Evolutionary conservation across 2,797 vertebrate species (phyloP).

Genomic region (Craterocephalus amniculus): DNA sequence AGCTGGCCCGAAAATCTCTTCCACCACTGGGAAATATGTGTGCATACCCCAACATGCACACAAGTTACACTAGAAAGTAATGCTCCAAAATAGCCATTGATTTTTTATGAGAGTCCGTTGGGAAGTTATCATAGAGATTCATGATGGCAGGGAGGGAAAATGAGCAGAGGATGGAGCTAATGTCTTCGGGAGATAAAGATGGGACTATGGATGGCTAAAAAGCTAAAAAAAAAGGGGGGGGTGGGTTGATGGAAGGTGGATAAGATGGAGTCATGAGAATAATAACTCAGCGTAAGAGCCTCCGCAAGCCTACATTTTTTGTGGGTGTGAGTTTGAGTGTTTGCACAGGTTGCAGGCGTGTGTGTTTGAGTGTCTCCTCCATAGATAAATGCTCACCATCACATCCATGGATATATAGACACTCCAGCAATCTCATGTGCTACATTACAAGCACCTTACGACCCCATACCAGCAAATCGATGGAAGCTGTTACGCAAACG

Average conservation of each 20-base stretch:
- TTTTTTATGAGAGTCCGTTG: conserved; percentile 71
- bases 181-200: conserved; percentile 56
- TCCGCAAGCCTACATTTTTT: conserved; percentile 21
- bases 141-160: conserved; percentile 59
- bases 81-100: conserved; percentile 76
- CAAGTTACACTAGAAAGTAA: conserved; percentile 38
- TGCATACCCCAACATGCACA: conserved; percentile 15
- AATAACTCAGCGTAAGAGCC: conserved; percentile 62
- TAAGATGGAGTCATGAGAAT: conserved; percentile 65
- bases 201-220: conserved; percentile 53
- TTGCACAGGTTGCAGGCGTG: conserved; percentile 4
- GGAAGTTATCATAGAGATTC: conserved; percentile 70
- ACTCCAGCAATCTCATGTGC: conserved; percentile 39
- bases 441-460: conserved; percentile 58
- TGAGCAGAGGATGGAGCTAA: conserved; percentile 45
- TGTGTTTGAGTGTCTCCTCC: conserved; percentile 35
- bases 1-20: not conserved
- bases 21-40: not conserved
- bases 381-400: conserved; percentile 48
- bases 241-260: conserved; percentile 42
- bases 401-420: conserved; percentile 39
- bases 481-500: conserved; percentile 54
- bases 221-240: conserved; percentile 42
- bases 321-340: conserved; percentile 25
- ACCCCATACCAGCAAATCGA: conserved; percentile 52